Evolutionary conservation across 2,113 vertebrate genomes (phyloP).

Genomic region (Caracal caracal): DNA sequence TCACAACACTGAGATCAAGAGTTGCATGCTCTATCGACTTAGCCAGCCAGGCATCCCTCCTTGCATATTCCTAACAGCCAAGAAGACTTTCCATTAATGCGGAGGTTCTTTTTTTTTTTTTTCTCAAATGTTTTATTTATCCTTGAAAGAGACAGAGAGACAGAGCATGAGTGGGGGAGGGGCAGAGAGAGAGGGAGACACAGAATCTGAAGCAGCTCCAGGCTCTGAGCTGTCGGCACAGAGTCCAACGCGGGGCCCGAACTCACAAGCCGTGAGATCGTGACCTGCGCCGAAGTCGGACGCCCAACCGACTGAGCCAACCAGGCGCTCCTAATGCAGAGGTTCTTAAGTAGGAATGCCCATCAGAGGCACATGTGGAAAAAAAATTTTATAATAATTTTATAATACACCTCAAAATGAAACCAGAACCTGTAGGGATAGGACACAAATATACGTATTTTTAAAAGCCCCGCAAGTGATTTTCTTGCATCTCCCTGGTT

Average conservation of each 20-base stretch:
- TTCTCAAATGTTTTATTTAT: too few relatives aligned
- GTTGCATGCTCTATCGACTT: background rate
- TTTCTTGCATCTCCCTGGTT: constrained; percentile 41
- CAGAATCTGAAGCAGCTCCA: too few relatives aligned
- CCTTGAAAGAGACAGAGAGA: too few relatives aligned
- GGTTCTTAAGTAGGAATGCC: background rate
- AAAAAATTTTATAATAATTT: background rate
- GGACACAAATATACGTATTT: background rate
- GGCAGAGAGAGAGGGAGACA: too few relatives aligned
- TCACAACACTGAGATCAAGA: background rate
- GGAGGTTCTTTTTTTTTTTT: background rate
- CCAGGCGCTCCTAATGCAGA: background rate
- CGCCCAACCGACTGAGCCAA: too few relatives aligned
- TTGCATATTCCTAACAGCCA: background rate
- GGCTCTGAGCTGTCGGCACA: too few relatives aligned
- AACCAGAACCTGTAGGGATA: background rate
- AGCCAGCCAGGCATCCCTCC: background rate
- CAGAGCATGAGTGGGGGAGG: too few relatives aligned
- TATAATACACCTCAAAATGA: background rate
- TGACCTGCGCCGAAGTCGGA: too few relatives aligned
- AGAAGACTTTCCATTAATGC: background rate
- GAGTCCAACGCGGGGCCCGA: too few relatives aligned
- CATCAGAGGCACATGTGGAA: background rate
- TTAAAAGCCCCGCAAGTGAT: constrained; percentile 32
- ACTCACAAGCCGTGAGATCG: too few relatives aligned